A percentile compares a stretch with the other conserved stretches of the same genome.
phyloP scores from a whole-genome alignment of 2,888 invertebrate genomes.

The Dendrolimus pini region DNA sequence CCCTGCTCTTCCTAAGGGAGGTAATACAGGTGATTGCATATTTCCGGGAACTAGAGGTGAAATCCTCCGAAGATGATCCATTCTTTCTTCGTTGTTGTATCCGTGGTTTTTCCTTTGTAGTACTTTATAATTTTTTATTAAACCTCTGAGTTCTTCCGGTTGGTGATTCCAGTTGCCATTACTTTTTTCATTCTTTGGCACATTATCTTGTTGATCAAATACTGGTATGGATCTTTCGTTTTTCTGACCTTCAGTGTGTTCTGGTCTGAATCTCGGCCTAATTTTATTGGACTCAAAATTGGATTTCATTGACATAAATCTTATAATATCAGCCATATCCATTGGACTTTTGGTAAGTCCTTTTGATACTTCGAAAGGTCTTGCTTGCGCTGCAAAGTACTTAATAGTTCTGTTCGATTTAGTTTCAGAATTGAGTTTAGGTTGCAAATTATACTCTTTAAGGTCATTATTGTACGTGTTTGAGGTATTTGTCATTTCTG shows the following conservation, averaged over 20 bases:
- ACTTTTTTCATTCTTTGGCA: slow-evolving; percentile 23
- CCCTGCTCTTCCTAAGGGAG: slow-evolving; percentile 63
- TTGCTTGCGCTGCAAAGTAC: slow-evolving; percentile 33
- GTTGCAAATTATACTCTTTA: slow-evolving; percentile 13
- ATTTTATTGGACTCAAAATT: slow-evolving; percentile 58
- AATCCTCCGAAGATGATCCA: slow-evolving; percentile 35
- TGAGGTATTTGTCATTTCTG: slow-evolving; percentile 19
- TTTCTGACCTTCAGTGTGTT: slow-evolving; percentile 28
- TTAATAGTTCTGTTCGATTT: slow-evolving; percentile 42
- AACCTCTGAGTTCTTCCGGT: slow-evolving; percentile 49
- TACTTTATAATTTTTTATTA: slow-evolving; percentile 65
- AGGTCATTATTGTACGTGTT: slow-evolving; percentile 22
- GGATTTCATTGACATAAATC: slow-evolving; percentile 52
- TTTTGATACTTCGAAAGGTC: slow-evolving; percentile 40
- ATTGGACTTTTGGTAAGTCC: slow-evolving; percentile 36
- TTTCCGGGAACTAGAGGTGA: slow-evolving; percentile 41
- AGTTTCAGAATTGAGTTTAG: slow-evolving; percentile 26
- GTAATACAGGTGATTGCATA: slow-evolving; percentile 38
- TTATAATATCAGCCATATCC: slow-evolving; percentile 50
- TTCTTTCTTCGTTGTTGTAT: slow-evolving; percentile 29
- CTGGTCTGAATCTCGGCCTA: slow-evolving; percentile 35
- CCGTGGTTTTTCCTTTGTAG: slow-evolving; percentile 51
- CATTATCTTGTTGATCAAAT: slow-evolving; percentile 21
- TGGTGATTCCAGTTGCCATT: slow-evolving; percentile 30
- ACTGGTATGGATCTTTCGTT: slow-evolving; percentile 30